Conservation (phyloP, 2,113 vertebrate species). For the Eudyptes chrysolophus region DNA sequence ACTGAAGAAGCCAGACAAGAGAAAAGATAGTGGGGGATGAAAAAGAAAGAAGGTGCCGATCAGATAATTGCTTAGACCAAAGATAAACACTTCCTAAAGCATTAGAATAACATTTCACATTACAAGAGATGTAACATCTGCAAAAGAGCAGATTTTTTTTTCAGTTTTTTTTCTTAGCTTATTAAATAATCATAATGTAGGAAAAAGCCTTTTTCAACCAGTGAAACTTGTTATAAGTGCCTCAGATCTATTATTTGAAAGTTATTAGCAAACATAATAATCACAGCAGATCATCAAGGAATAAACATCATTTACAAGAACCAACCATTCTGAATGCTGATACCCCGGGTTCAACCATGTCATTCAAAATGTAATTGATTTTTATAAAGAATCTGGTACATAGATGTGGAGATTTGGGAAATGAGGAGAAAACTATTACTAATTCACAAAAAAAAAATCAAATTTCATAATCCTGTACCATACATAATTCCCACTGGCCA, state of each 20-base stretch:
- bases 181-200: background rate
- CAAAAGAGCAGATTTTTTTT: background rate
- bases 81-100: slow-evolving; percentile 21
- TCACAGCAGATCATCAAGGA: background rate
- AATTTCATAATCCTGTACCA: background rate
- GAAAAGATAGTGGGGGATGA: background rate
- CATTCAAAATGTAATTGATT: background rate
- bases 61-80: slow-evolving; percentile 3
- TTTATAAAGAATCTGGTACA: background rate
- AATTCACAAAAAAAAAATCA: background rate
- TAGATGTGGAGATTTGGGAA: background rate
- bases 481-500: background rate
- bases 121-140: background rate
- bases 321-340: background rate
- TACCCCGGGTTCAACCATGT: background rate
- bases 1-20: background rate
- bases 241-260: background rate
- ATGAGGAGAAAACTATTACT: background rate
- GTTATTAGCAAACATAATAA: background rate
- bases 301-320: background rate
- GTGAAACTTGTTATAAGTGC: background rate
- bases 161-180: background rate
- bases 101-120: background rate
- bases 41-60: background rate
- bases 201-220: background rate